phyloP scores from a whole-genome alignment of 2,888 invertebrate species.

The Pantelozetes paolii region DNA sequence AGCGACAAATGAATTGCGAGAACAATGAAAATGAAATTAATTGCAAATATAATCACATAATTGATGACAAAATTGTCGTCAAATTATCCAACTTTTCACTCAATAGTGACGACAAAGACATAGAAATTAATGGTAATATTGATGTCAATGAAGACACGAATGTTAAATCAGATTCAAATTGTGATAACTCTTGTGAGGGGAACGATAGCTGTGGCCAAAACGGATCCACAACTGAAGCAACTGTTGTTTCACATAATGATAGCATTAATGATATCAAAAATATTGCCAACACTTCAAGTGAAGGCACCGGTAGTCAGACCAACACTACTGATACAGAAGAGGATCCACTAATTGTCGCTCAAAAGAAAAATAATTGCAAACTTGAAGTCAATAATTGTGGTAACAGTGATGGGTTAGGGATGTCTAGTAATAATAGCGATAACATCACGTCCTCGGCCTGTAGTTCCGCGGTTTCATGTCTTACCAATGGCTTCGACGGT shows the following conservation, averaged over 20 bases:
- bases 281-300: constrained; percentile 2
- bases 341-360: neutral
- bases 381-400: neutral
- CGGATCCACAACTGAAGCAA: neutral
- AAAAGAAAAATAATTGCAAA: neutral
- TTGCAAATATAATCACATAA: constrained; percentile 2
- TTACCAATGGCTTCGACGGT: constrained; percentile 7
- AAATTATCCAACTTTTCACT: constrained; percentile 17
- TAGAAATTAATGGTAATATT: neutral
- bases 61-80: neutral
- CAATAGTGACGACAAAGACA: neutral
- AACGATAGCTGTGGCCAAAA: neutral
- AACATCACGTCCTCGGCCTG: constrained; percentile 8
- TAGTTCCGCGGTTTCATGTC: constrained; percentile 16
- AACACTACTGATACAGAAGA: neutral
- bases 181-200: neutral
- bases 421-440: constrained; percentile 4
- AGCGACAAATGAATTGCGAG: constrained; percentile 1
- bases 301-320: neutral
- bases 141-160: neutral
- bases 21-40: constrained; percentile 7
- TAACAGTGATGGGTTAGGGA: neutral
- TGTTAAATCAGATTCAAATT: neutral
- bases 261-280: neutral
- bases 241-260: neutral